phyloP scores from a whole-genome alignment of 2,113 vertebrate species.

The Sylvicapra grimmia region DNA sequence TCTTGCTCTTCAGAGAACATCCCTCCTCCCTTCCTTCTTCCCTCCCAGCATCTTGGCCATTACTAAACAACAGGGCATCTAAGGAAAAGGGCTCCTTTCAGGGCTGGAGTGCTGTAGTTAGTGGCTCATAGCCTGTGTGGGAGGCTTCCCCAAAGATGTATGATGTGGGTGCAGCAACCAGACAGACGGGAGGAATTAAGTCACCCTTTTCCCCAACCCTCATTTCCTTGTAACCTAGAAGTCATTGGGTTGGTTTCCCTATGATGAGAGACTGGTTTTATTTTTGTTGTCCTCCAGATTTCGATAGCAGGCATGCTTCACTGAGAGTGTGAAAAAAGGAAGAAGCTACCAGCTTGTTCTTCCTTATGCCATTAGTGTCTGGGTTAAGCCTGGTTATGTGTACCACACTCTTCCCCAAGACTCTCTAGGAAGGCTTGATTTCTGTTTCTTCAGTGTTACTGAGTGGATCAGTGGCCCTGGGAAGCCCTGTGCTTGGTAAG shows the following conservation, averaged over 20 bases:
- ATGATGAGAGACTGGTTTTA: neutral
- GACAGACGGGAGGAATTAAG: slow-evolving; percentile 55
- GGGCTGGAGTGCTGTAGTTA: slow-evolving; percentile 18
- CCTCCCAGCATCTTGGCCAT: slow-evolving; percentile 40
- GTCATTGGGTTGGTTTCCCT: slow-evolving; percentile 40
- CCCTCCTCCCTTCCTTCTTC: neutral
- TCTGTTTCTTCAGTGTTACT: neutral
- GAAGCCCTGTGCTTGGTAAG: neutral
- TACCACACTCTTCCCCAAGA: neutral
- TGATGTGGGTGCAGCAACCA: slow-evolving; percentile 59
- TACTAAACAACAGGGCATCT: slow-evolving; percentile 52
- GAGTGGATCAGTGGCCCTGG: neutral
- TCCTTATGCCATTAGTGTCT: neutral
- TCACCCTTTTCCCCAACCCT: slow-evolving; percentile 33
- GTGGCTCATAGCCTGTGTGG: slow-evolving; percentile 55
- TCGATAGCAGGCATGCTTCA: neutral
- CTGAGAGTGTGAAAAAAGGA: neutral
- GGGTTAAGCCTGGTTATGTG: neutral
- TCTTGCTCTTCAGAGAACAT: slow-evolving; percentile 34
- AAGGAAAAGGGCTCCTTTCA: slow-evolving; percentile 65
- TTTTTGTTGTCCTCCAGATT: neutral
- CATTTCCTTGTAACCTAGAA: slow-evolving; percentile 54
- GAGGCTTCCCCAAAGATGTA: slow-evolving; percentile 55
- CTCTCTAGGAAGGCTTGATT: slow-evolving; percentile 12
- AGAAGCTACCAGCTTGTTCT: neutral